These are phyloP conservation scores for Callipepla squamata DNA, from an alignment of 2,113 vertebrate genomes.

Conservation along the genomic window DNA sequence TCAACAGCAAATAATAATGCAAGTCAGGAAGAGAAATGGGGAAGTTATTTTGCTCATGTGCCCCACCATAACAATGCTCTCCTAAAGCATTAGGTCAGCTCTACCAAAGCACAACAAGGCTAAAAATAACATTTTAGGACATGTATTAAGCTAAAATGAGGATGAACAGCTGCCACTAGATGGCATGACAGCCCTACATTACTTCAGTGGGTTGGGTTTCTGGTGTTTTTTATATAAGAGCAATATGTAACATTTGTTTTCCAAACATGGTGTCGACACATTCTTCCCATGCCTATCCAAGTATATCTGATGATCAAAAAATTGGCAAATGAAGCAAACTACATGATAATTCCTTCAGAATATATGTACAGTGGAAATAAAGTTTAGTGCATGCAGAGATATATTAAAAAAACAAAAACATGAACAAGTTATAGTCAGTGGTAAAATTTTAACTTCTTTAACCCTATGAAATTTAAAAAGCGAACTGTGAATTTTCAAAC, in stretches of 20 bases:
- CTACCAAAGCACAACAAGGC: not conserved
- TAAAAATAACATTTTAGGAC: conserved; percentile 56
- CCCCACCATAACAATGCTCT: conserved; percentile 30
- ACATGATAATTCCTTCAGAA: conserved; percentile 12
- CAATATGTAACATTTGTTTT: conserved; percentile 38
- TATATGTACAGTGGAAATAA: not conserved
- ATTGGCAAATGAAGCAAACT: conserved; percentile 8
- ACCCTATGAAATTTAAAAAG: not conserved
- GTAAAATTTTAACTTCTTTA: not conserved
- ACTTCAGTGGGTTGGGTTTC: not conserved
- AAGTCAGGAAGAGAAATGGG: not conserved
- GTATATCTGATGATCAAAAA: not conserved
- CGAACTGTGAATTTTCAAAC: not conserved
- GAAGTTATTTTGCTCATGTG: not conserved
- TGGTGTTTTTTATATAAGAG: conserved; percentile 9
- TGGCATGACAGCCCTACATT: conserved; percentile 63
- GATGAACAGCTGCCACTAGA: conserved; percentile 67
- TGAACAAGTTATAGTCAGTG: not conserved
- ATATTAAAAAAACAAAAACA: not conserved
- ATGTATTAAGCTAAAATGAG: not conserved
- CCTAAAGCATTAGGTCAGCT: conserved; percentile 54
- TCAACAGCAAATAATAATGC: not conserved
- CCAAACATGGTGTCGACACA: not conserved
- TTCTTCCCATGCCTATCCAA: conserved; percentile 18
- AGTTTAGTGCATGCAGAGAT: not conserved